Evolutionary conservation across 2,113 vertebrate genomes (phyloP), one percentile per base, ranked within the genome.

Genomic region (Anarrhichthys ocellatus): DNA sequence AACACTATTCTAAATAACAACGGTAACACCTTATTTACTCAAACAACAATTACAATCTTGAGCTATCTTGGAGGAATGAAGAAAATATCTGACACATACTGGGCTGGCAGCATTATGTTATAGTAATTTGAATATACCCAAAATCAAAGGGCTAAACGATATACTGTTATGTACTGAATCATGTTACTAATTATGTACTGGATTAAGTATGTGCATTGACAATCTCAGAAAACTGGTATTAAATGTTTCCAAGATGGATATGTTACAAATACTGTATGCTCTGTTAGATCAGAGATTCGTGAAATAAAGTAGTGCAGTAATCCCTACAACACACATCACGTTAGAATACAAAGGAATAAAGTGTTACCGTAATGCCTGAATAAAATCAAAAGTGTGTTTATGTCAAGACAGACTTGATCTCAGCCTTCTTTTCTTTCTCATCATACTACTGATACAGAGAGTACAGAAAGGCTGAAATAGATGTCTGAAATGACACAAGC

Each of bases 21-120:
- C 32, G 63, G 84, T 84, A 90, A 93, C 89, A 92, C 89, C 48
- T 92, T 88, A 86, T 86, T 82, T 83, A 85, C 81, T 78, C 65
- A 32, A 77, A 22, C 18, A 58, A n/a, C 15, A 54, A 24, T 20
- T 29, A 32, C 11, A 59, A 42, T 64, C 13, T 56, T 29, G 13
- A 61, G 5, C 18, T 75, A 44, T 29, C 1, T 66, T 29, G 9
- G 11, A 78, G 20, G 20, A 59, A 67, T 29, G n/a, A 15, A 46
- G 54, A 42, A 42, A 61, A 29, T 32, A 44, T 29, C 15, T 18
- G 5, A 44, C 18, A 5, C 10, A 36, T 6, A 24, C 18, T 67
- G 10, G 20, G 1, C 15, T 48, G 29, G 5, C 7, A 61, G 29
- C 34, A 66, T 9, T 71, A 27, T 52, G 44, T 32, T 24, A 24